Conservation (phyloP, 2,113 vertebrate genomes). For the Dinomys branickii region DNA sequence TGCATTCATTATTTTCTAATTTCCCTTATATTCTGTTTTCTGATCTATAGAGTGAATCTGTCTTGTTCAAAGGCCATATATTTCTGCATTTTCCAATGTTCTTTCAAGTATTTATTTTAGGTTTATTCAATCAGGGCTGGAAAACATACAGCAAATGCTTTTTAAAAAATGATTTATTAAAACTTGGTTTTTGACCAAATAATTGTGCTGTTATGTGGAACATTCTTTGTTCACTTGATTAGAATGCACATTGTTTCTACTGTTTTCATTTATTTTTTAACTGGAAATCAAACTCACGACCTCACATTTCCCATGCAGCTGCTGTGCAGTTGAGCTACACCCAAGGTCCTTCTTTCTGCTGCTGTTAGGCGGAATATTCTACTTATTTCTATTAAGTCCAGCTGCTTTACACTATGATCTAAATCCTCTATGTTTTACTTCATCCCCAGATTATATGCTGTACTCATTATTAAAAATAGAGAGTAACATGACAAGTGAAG, state of each 20-base stretch:
- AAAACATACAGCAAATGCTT: neutral
- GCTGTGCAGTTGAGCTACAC: no score
- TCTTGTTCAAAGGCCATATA: neutral
- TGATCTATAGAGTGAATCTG: neutral
- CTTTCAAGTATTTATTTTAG: neutral
- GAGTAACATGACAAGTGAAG: accelerated
- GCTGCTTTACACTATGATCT: neutral
- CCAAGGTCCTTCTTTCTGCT: neutral
- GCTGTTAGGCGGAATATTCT: accelerated
- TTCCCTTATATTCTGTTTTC: neutral
- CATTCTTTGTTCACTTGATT: neutral
- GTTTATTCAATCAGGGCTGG: neutral
- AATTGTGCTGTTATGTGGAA: neutral
- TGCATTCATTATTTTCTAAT: neutral
- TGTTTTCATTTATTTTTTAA: neutral
- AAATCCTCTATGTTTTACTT: neutral
- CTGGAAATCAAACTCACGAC: no score
- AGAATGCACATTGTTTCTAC: neutral
- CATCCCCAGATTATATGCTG: neutral
- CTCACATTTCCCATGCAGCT: no score
- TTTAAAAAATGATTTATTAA: neutral
- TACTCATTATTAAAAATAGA: neutral
- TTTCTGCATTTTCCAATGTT: neutral
- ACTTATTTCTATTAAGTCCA: neutral
- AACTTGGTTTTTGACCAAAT: neutral